Base-by-base conservation (phyloP, 23 tunicate species). In the Styela clava region DNA sequence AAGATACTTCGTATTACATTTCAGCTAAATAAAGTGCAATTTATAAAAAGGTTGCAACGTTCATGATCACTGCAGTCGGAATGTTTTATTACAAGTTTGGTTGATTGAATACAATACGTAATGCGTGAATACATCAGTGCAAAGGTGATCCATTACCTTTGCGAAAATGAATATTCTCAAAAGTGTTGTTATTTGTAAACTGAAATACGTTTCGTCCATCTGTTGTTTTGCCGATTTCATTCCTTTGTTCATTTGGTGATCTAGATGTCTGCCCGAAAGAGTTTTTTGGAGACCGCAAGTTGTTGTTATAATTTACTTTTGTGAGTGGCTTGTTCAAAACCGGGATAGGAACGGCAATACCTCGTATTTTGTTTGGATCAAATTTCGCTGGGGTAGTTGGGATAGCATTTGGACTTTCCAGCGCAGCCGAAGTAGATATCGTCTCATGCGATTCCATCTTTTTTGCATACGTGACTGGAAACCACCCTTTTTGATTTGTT, bases 401-500 rank as follows among this genome's bases (percentile, higher is more conserved):
- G 16, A 25, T 22, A 0, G 19, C 16, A 18, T 67, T 0, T 18
- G 71, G 16, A 24, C 32, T 25, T 67, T 67, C 23, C 22, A 16
- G 2, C n/a, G n/a, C n/a, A n/a, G 79, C 33, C 79, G 51, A 23
- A 9, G 24, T 26, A 2, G 16, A 26, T 16, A 19, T 34, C 7
- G 24, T 2, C 24, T 71, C 37, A 16, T 71, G 24, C 7, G 31
- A 65, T 3, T 2, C 34, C 16, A 21, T 27, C n/a, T 44, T 36
- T n/a, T 76, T 76, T 25, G 62, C 26, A 26, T 76, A 83, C 22
- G 78, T 61, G 21, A 33, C 63, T 34, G 86, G 86, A 31, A 83
- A 83, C 86, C 86, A 83, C 18, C 86, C 86, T 26, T 68, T 33
- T 29, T 76, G 70, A 25, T 84, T 28, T n/a, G 70, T 37, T n/a